Evolutionary conservation across 2,888 invertebrate genomes (phyloP).

Genomic region (Melikaiella ostensackeni): DNA sequence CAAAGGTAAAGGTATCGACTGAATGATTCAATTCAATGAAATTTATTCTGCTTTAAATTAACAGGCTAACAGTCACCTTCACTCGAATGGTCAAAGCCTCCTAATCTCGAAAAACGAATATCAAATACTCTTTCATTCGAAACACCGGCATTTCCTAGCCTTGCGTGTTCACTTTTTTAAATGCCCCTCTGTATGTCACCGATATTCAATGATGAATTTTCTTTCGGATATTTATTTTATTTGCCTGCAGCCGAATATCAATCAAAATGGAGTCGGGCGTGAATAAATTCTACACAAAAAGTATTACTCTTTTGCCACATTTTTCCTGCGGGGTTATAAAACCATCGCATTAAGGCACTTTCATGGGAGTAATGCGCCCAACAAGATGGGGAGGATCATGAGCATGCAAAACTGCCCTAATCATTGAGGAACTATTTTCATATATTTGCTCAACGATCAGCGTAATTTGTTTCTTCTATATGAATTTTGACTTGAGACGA

Average conservation of each 20-base stretch:
- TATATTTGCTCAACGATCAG: too few relatives aligned
- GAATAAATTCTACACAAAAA: not conserved
- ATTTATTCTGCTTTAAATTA: not conserved
- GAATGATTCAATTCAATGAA: not conserved
- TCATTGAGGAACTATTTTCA: too few relatives aligned
- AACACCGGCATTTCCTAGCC: not conserved
- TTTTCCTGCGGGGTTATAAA: not conserved
- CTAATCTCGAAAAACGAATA: not conserved
- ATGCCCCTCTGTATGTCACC: not conserved
- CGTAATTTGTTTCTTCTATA: too few relatives aligned
- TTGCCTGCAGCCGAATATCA: not conserved
- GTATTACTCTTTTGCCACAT: not conserved
- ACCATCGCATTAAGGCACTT: too few relatives aligned
- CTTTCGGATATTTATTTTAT: not conserved
- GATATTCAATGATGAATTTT: not conserved
- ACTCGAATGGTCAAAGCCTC: not conserved
- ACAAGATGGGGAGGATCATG: too few relatives aligned
- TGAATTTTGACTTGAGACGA: too few relatives aligned
- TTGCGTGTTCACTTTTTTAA: not conserved
- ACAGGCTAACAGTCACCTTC: not conserved
- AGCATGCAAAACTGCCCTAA: too few relatives aligned
- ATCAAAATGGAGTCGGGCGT: not conserved
- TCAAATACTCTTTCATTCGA: not conserved
- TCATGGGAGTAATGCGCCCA: too few relatives aligned
- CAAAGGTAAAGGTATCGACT: not conserved